A percentile compares a stretch with the other conserved stretches of the same genome.
These are phyloP conservation scores for Lycaon pictus DNA, from an alignment of 2,113 vertebrate genomes.

Conservation along the genomic window DNA sequence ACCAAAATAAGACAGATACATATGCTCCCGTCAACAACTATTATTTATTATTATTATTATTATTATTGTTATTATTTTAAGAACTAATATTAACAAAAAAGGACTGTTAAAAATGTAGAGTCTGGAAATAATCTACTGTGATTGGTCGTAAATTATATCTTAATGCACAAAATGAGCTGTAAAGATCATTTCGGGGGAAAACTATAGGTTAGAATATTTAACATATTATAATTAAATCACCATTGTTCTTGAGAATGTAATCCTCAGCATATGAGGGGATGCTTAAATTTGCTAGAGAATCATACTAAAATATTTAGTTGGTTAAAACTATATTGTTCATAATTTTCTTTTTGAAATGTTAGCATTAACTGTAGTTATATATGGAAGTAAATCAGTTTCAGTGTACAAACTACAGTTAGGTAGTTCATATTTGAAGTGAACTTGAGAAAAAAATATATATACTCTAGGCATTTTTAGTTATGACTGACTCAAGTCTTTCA, in stretches of 20 bases:
- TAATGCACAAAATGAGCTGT: neutral
- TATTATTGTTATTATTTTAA: too few relatives aligned
- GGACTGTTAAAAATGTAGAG: neutral
- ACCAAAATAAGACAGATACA: neutral
- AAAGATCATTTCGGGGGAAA: neutral
- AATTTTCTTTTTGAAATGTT: neutral
- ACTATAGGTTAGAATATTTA: neutral
- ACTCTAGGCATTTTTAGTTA: neutral
- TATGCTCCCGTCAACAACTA: neutral
- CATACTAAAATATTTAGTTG: neutral
- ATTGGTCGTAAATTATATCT: neutral
- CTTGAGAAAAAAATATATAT: neutral
- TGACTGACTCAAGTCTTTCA: neutral
- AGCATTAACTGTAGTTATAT: neutral
- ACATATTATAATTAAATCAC: neutral
- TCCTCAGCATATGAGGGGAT: neutral
- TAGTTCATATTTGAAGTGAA: neutral
- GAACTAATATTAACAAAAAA: constrained; percentile 18
- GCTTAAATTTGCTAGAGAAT: neutral
- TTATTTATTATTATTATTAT: neutral
- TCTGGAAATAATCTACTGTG: neutral
- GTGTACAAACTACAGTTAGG: neutral
- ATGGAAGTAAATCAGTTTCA: neutral
- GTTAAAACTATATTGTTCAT: neutral
- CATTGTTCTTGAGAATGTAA: neutral